Conservation (phyloP, 2,113 vertebrate genomes). For the Lepisosteus osseus region DNA sequence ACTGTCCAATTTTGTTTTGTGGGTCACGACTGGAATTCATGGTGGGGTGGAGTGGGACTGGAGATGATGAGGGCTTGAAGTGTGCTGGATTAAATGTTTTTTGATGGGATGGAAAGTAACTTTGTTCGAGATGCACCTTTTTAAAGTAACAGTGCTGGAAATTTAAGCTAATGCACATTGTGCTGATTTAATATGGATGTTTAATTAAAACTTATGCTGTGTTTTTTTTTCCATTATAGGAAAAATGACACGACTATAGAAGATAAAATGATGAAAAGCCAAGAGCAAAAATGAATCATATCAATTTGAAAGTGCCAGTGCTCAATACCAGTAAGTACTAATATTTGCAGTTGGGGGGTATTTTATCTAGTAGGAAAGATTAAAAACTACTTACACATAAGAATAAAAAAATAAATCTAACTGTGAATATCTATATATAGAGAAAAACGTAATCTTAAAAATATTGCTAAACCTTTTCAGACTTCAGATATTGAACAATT, state of each 20-base stretch:
- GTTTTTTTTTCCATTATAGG: slow-evolving; percentile 10
- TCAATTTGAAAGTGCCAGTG: slow-evolving; percentile 14
- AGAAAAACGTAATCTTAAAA: background rate
- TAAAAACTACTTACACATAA: too few relatives aligned
- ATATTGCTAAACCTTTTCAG: background rate
- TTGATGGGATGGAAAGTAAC: too few relatives aligned
- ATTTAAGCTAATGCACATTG: background rate
- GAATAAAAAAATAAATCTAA: too few relatives aligned
- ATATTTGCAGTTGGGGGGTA: background rate
- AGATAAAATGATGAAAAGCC: slow-evolving; percentile 18
- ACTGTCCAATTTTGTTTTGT: too few relatives aligned
- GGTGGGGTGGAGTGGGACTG: too few relatives aligned
- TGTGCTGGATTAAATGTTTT: too few relatives aligned
- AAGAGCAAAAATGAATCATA: slow-evolving; percentile 25
- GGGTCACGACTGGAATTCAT: too few relatives aligned
- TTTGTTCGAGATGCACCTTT: background rate
- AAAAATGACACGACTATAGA: slow-evolving; percentile 1
- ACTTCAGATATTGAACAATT: too few relatives aligned
- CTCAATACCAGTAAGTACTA: slow-evolving; percentile 7
- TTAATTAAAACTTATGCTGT: background rate
- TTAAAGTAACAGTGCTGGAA: background rate
- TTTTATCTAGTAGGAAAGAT: too few relatives aligned
- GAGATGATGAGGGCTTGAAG: too few relatives aligned
- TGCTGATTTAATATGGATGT: too few relatives aligned
- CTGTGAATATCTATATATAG: background rate